phyloP scores from a whole-genome alignment of 2,113 vertebrate genomes.

The Gulo gulo region DNA sequence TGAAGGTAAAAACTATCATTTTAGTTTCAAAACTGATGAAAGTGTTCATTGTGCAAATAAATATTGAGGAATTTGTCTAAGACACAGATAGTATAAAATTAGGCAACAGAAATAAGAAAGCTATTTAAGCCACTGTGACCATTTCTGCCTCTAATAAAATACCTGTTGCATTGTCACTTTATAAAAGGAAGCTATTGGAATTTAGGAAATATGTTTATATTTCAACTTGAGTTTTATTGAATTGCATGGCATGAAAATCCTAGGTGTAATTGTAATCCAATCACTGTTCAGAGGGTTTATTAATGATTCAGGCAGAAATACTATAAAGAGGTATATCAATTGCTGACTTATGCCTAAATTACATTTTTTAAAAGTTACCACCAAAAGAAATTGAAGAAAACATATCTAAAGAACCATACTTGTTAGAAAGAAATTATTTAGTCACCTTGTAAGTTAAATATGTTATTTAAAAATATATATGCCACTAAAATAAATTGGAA shows the following conservation, averaged over 20 bases:
- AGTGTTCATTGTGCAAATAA: neutral
- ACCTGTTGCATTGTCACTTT: constrained; percentile 56
- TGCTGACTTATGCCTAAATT: constrained; percentile 58
- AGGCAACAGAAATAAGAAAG: neutral
- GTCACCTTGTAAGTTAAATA: constrained; percentile 39
- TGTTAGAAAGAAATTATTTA: constrained; percentile 46
- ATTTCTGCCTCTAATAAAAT: neutral
- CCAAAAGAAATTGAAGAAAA: constrained; percentile 55
- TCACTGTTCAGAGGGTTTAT: constrained; percentile 77
- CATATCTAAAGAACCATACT: constrained; percentile 37
- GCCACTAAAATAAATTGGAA: constrained; percentile 73
- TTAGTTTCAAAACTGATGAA: neutral
- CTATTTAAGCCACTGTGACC: neutral
- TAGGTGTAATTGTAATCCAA: constrained; percentile 20
- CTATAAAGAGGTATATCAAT: constrained; percentile 67
- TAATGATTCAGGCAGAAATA: constrained; percentile 71
- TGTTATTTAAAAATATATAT: constrained; percentile 28
- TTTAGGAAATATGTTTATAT: constrained; percentile 32
- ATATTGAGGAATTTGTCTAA: neutral
- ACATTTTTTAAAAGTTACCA: constrained; percentile 57
- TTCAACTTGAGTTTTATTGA: constrained; percentile 58
- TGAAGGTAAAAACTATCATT: neutral
- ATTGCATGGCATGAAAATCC: constrained; percentile 52
- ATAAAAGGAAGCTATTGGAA: constrained; percentile 39
- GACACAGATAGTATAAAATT: neutral